Conservation (phyloP, 2,888 invertebrate species). For the Caenorhabditis doughertyi region DNA sequence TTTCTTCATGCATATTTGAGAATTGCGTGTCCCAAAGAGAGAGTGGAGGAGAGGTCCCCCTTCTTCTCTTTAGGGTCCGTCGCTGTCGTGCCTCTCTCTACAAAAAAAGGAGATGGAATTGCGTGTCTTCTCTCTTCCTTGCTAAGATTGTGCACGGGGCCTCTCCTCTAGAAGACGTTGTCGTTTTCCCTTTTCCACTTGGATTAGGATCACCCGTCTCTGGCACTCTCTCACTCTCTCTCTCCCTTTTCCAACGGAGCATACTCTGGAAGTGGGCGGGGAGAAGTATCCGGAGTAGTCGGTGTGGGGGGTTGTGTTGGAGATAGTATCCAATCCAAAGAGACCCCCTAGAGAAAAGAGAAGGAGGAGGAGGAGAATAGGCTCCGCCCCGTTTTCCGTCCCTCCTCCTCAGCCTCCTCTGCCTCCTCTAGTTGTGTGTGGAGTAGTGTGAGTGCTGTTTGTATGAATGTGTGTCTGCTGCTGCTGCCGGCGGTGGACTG, state of each 20-base stretch:
- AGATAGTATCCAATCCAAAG: conserved; percentile 3
- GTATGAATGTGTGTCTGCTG: not conserved
- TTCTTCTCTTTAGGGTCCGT: conserved; percentile 12
- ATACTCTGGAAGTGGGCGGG: conserved; percentile 52
- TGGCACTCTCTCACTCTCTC: conserved; percentile 18
- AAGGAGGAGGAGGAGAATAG: conserved; percentile 24
- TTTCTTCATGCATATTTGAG: conserved; percentile 50
- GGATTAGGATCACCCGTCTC: conserved; percentile 56
- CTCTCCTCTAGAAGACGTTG: too few relatives aligned
- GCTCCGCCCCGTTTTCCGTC: conserved; percentile 23
- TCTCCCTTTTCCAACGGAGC: too few relatives aligned
- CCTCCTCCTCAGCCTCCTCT: not conserved
- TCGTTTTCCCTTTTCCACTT: not conserved
- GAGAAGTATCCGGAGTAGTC: conserved; percentile 37
- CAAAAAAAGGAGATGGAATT: conserved; percentile 27
- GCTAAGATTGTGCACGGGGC: conserved; percentile 15
- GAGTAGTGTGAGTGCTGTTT: not conserved
- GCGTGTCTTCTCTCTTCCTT: conserved; percentile 25
- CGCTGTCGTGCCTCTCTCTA: too few relatives aligned
- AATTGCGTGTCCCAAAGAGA: conserved; percentile 10
- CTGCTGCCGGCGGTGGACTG: too few relatives aligned
- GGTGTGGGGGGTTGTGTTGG: not conserved
- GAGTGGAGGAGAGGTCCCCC: conserved; percentile 7
- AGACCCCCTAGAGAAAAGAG: conserved; percentile 16
- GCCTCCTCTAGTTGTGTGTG: not conserved